Conservation (phyloP, 2,888 invertebrate genomes). For the Epistrophella euchroma region DNA sequence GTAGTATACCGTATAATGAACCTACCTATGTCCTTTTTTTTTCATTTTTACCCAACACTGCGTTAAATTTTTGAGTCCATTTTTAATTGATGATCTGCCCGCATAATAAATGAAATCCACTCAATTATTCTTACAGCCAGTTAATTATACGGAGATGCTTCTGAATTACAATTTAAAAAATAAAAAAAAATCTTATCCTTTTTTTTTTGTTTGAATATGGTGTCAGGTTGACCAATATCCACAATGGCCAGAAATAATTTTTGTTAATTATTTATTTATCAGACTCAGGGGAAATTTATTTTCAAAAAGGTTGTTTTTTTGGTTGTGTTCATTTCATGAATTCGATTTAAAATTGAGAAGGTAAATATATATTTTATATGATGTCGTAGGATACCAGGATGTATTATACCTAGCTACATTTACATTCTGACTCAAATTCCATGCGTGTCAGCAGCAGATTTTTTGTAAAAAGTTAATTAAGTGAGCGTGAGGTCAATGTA, state of each 20-base stretch:
- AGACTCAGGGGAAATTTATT: constrained; percentile 20
- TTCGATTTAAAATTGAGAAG: constrained; percentile 19
- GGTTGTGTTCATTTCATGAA: background rate
- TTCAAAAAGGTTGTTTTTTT: background rate
- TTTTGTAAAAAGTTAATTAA: background rate
- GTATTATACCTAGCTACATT: background rate
- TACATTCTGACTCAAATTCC: background rate
- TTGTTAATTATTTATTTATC: constrained; percentile 20
- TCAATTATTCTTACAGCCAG: constrained; percentile 45
- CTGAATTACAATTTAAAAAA: constrained; percentile 10
- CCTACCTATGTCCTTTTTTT: background rate
- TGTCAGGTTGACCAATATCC: constrained; percentile 14
- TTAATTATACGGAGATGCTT: constrained; percentile 48
- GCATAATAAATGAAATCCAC: constrained; percentile 55
- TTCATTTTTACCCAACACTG: background rate
- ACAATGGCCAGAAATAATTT: constrained; percentile 11
- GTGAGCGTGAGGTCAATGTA: background rate
- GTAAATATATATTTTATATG: background rate
- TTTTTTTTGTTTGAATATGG: background rate
- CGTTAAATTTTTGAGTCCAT: constrained; percentile 13
- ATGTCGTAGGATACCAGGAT: background rate
- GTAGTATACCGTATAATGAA: background rate
- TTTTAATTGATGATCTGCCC: constrained; percentile 48
- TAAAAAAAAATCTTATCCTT: background rate
- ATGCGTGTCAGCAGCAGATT: background rate